Conservation (phyloP, 2,113 vertebrate genomes). For the Oxygymnocypris stewartii region DNA sequence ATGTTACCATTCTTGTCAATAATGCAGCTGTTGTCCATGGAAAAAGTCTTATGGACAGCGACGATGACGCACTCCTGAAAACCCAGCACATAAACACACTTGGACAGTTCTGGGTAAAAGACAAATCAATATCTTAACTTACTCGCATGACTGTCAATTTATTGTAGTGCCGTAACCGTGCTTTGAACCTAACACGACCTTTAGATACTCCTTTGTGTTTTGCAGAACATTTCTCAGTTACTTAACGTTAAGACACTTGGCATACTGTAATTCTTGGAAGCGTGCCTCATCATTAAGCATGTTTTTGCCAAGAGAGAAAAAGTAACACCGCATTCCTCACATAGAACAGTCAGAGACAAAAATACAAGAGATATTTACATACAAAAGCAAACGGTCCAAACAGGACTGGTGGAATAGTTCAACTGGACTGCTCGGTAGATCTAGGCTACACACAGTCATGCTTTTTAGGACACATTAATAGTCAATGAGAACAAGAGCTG, state of each 20-base stretch:
- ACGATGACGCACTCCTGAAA: constrained; percentile 94
- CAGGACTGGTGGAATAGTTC: constrained; percentile 41
- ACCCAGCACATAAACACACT: constrained; percentile 96
- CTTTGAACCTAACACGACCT: constrained; percentile 39
- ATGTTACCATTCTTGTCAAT: constrained; percentile 96
- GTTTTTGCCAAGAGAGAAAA: constrained; percentile 54
- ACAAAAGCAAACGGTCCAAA: constrained; percentile 45
- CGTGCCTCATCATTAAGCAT: constrained; percentile 44
- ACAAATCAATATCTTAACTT: constrained; percentile 4
- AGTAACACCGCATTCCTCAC: constrained; percentile 49
- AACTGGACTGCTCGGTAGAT: constrained; percentile 11
- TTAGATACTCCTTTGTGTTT: constrained; percentile 40
- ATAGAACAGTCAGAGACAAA: constrained; percentile 51
- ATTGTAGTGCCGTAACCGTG: constrained; percentile 31
- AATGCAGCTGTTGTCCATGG: constrained; percentile 97
- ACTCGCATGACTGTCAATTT: background rate
- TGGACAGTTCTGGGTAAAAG: constrained; percentile 96
- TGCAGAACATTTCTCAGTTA: constrained; percentile 48
- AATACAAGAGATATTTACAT: constrained; percentile 41
- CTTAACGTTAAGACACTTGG: constrained; percentile 43
- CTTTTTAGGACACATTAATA: constrained; percentile 23
- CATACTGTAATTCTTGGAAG: constrained; percentile 45
- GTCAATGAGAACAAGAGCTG: constrained; percentile 38
- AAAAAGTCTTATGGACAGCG: constrained; percentile 93
- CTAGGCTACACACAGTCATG: constrained; percentile 4